Percentiles rank a stretch among this genome's conserved stretches.
Evolutionary conservation across 2,113 vertebrate genomes (phyloP).

Genomic region (Salvelinus namaycush): DNA sequence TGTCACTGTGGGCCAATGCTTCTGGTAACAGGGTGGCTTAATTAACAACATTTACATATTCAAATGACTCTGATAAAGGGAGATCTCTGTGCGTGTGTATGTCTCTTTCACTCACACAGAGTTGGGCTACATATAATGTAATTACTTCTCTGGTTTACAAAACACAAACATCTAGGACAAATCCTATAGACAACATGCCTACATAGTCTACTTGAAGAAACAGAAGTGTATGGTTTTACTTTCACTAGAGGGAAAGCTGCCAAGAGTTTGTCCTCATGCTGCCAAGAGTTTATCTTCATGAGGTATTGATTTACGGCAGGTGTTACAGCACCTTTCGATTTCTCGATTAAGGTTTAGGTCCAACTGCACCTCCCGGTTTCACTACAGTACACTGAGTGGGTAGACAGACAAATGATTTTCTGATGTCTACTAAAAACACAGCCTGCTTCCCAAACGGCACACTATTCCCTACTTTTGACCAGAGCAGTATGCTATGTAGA

Average conservation of each 20-base stretch:
- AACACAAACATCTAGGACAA: too few species aligned
- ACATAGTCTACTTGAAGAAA: background rate
- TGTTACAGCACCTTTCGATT: conserved; percentile 66
- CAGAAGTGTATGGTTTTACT: background rate
- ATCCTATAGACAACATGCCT: background rate
- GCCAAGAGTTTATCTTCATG: conserved; percentile 43
- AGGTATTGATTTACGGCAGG: conserved; percentile 68
- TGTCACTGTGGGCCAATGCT: conserved; percentile 89
- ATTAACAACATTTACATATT: conserved; percentile 79
- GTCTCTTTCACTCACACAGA: background rate
- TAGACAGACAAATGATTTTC: conserved; percentile 37
- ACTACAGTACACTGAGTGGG: conserved; percentile 40
- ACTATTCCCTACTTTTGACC: too few species aligned
- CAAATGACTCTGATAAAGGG: conserved; percentile 38
- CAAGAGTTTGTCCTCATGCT: conserved; percentile 44
- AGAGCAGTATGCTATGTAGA: background rate
- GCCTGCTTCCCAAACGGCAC: background rate
- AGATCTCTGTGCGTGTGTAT: conserved; percentile 3
- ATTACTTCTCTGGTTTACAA: background rate
- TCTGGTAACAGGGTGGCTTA: conserved; percentile 88
- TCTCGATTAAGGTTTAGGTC: conserved; percentile 68
- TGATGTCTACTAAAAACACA: conserved; percentile 38
- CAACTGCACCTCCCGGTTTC: conserved; percentile 61
- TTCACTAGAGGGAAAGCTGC: conserved; percentile 31
- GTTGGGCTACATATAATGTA: background rate